Percentiles rank a stretch among this genome's conserved stretches.
These are phyloP conservation scores for Troglohyphantes excavatus DNA, from an alignment of 2,888 invertebrate species.

Conservation along the genomic window DNA sequence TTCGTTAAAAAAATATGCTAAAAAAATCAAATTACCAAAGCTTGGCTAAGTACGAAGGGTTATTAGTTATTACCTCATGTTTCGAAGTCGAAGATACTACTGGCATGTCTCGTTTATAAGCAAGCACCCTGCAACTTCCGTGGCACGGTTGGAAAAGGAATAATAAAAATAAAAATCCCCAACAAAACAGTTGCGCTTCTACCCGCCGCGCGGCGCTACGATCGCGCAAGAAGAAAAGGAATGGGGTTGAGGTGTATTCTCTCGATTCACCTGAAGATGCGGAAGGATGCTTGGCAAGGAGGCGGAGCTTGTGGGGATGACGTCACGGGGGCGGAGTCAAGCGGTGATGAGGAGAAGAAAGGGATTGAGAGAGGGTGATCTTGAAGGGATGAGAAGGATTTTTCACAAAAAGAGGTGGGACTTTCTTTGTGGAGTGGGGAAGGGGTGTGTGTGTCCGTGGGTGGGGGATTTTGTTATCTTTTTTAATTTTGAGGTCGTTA, in stretches of 20 bases:
- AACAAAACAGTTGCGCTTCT: slow-evolving; percentile 24
- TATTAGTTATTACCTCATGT: slow-evolving; percentile 62
- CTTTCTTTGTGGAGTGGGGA: neutral
- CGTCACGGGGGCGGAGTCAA: slow-evolving; percentile 55
- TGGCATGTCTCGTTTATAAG: slow-evolving; percentile 48
- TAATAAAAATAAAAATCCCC: slow-evolving; percentile 58
- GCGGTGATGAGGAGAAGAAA: slow-evolving; percentile 44
- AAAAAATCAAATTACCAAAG: no score
- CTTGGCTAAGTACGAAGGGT: neutral
- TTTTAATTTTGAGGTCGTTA: neutral
- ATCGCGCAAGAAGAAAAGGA: slow-evolving; percentile 13
- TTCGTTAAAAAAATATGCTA: no score
- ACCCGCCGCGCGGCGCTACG: slow-evolving; percentile 54
- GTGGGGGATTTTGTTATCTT: neutral
- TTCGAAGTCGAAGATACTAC: slow-evolving; percentile 47
- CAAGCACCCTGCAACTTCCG: slow-evolving; percentile 23
- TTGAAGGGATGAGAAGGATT: slow-evolving; percentile 25
- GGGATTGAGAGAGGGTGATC: slow-evolving; percentile 54
- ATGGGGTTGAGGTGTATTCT: neutral
- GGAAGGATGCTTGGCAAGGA: no score
- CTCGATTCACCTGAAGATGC: slow-evolving; percentile 70
- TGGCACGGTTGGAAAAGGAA: slow-evolving; percentile 32
- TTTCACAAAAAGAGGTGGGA: slow-evolving; percentile 36
- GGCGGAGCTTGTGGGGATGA: slow-evolving; percentile 34
- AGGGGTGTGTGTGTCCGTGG: neutral